phyloP scores from a whole-genome alignment of 2,113 vertebrate species.

The Silurus meridionalis region DNA sequence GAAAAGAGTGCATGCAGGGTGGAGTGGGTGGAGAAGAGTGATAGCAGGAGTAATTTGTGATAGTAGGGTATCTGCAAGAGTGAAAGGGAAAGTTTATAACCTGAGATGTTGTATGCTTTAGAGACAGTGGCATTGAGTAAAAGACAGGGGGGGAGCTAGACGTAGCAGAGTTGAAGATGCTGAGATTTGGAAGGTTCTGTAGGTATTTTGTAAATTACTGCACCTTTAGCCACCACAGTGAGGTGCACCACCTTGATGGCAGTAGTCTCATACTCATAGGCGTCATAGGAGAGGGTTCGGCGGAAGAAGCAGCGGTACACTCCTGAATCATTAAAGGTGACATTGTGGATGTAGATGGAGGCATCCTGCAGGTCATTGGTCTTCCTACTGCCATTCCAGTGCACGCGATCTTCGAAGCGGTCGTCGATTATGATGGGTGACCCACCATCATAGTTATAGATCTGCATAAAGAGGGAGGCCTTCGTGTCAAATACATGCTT shows the following conservation, averaged over 20 bases:
- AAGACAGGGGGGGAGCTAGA: too few species aligned
- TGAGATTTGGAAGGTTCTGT: neutral
- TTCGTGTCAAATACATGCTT: neutral
- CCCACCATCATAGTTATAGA: slow-evolving; percentile 73
- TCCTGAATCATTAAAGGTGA: slow-evolving; percentile 83
- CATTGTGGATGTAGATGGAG: slow-evolving; percentile 82
- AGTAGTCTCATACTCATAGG: slow-evolving; percentile 70
- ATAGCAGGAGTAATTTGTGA: too few species aligned
- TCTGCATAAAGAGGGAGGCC: slow-evolving; percentile 64
- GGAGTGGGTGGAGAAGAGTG: too few species aligned
- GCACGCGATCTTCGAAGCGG: slow-evolving; percentile 72
- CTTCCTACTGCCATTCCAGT: slow-evolving; percentile 81
- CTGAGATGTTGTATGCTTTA: too few species aligned
- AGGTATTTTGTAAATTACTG: neutral
- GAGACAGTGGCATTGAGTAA: too few species aligned
- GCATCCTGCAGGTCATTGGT: slow-evolving; percentile 84
- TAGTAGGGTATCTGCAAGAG: too few species aligned
- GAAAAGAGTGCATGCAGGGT: too few species aligned
- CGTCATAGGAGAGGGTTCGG: slow-evolving; percentile 75
- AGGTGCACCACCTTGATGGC: slow-evolving; percentile 78
- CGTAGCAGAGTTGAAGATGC: too few species aligned
- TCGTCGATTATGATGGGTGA: slow-evolving; percentile 63
- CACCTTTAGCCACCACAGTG: slow-evolving; percentile 82
- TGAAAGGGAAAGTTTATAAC: too few species aligned
- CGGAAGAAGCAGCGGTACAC: slow-evolving; percentile 81